A percentile compares a stretch with the other conserved stretches of the same genome.
These are phyloP conservation scores for Pyrrhia umbra DNA, from an alignment of 2,888 invertebrate species.

Conservation along the genomic window DNA sequence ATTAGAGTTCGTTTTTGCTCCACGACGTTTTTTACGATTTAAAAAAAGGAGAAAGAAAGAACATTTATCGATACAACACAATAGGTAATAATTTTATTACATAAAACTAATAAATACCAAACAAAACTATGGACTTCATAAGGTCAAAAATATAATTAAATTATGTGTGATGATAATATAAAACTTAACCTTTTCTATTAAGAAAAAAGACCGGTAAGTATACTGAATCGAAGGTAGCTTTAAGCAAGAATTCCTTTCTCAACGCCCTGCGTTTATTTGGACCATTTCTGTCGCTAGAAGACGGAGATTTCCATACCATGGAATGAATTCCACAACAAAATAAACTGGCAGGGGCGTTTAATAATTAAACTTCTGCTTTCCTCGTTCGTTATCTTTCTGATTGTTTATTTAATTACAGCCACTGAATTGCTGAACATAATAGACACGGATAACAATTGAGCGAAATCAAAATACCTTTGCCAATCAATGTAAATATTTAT, in stretches of 20 bases:
- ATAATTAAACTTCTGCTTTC: constrained; percentile 43
- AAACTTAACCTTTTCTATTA: too few relatives aligned
- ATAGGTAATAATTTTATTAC: too few relatives aligned
- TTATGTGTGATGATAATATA: too few relatives aligned
- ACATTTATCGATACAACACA: too few relatives aligned
- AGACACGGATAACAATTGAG: constrained; percentile 13
- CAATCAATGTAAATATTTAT: not conserved
- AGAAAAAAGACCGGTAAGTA: not conserved
- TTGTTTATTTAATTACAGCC: constrained; percentile 40
- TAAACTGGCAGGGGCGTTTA: constrained; percentile 26
- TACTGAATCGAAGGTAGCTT: not conserved
- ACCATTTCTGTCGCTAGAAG: not conserved
- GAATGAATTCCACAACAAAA: constrained; percentile 28
- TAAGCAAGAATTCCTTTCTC: not conserved
- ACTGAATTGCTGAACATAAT: constrained; percentile 12
- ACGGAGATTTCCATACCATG: constrained; percentile 3
- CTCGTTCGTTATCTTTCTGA: constrained; percentile 22
- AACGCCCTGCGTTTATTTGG: not conserved
- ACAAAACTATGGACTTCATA: too few relatives aligned
- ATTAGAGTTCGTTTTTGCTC: too few relatives aligned
- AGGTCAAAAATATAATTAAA: too few relatives aligned
- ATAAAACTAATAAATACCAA: too few relatives aligned
- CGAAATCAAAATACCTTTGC: constrained; percentile 1
- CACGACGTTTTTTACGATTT: too few relatives aligned
- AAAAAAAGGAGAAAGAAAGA: too few relatives aligned